phyloP scores from a whole-genome alignment of 1,140 invertebrate genomes.

The Euborellia annulipes region DNA sequence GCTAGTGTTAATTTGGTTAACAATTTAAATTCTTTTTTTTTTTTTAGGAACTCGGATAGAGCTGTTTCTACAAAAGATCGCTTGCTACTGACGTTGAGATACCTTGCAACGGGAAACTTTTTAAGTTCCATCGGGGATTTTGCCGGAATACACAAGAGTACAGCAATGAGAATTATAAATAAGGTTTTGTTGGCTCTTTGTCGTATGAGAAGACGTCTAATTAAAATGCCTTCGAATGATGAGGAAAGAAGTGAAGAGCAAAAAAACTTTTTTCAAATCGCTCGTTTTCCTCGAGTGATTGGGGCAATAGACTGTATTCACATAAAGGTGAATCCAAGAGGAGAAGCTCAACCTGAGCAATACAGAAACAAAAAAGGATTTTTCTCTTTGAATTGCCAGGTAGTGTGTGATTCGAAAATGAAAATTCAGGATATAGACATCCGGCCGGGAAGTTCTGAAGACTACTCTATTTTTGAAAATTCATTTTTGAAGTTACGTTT shows the following conservation, averaged over 20 bases:
- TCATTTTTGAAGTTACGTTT: slow-evolving; percentile 12
- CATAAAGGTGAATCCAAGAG: slow-evolving; percentile 24
- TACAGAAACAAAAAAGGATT: slow-evolving; percentile 27
- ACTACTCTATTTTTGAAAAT: slow-evolving; percentile 22
- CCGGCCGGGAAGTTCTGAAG: slow-evolving; percentile 22
- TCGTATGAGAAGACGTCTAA: slow-evolving; percentile 10
- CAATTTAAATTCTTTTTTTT: too few relatives aligned
- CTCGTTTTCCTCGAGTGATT: slow-evolving; percentile 26
- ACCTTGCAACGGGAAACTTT: slow-evolving; percentile 19
- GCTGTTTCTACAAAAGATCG: not conserved
- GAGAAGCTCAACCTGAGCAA: slow-evolving; percentile 23
- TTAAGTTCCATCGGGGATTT: slow-evolving; percentile 17
- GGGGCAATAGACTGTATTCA: slow-evolving; percentile 29
- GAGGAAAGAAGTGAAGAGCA: slow-evolving; percentile 14
- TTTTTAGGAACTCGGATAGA: not conserved
- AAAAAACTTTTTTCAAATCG: slow-evolving; percentile 20
- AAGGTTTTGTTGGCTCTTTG: slow-evolving; percentile 16
- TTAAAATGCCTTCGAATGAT: slow-evolving; percentile 15
- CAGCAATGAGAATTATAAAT: slow-evolving; percentile 15
- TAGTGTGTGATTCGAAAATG: slow-evolving; percentile 21
- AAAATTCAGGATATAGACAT: slow-evolving; percentile 24
- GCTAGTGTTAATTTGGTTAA: too few relatives aligned
- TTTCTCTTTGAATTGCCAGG: slow-evolving; percentile 27
- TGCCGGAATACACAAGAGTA: slow-evolving; percentile 13
- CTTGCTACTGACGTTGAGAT: slow-evolving; percentile 8